These are phyloP conservation scores for Sebastes minor DNA, from an alignment of 2,797 vertebrate genomes.

Conservation along the genomic window DNA sequence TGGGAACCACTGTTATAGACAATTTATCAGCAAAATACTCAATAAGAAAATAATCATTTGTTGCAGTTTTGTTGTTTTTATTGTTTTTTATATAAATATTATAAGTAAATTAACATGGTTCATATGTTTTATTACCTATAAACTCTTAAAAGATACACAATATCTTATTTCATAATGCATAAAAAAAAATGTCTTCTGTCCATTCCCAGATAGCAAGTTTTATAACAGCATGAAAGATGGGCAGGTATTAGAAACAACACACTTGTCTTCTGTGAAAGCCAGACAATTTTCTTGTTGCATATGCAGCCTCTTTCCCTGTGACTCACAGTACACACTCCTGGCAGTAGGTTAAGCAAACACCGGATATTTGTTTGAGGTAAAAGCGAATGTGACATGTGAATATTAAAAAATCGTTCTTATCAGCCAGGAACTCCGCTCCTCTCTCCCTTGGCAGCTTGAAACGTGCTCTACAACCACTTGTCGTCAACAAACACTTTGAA, in stretches of 20 bases:
- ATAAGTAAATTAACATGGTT: not conserved
- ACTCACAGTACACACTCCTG: not conserved
- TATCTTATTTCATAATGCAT: not conserved
- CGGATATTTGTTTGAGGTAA: constrained; percentile 18
- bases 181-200: not conserved
- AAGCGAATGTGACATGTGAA: constrained; percentile 9
- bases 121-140: not conserved
- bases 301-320: not conserved
- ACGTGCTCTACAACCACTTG: constrained; percentile 19
- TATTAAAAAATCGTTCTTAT: constrained; percentile 21
- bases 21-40: not conserved
- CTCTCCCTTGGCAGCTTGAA: constrained; percentile 12
- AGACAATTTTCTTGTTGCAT: not conserved
- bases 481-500: constrained; percentile 20
- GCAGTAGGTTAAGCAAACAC: constrained; percentile 32
- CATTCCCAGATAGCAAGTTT: not conserved
- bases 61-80: not conserved
- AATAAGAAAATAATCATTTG: not conserved
- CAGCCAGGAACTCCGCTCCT: not conserved
- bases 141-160: not conserved
- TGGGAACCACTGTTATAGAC: not conserved
- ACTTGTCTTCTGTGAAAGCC: not conserved
- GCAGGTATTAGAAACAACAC: not conserved
- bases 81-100: not conserved
- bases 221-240: not conserved